Conservation (phyloP, 2,113 vertebrate species). For the Willisornis vidua region DNA sequence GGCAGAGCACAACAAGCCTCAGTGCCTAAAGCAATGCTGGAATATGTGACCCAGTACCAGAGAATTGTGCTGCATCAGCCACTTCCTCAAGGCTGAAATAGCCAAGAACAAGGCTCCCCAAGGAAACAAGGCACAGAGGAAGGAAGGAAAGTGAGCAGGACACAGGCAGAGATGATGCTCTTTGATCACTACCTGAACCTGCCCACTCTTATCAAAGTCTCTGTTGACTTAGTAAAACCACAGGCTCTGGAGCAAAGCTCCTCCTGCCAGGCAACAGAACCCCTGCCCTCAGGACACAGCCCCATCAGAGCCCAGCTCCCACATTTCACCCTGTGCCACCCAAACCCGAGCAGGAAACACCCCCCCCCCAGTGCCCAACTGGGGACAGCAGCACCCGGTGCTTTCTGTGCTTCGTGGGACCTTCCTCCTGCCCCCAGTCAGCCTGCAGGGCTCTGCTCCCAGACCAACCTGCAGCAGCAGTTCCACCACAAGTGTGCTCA, state of each 20-base stretch:
- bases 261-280: background rate
- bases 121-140: background rate
- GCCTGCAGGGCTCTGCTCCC: background rate
- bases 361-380: rapidly evolving
- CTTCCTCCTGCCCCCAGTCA: rapidly evolving
- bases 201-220: background rate
- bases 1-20: background rate
- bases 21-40: background rate
- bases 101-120: background rate
- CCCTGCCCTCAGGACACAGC: background rate
- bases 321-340: background rate
- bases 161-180: background rate
- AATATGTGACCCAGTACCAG: rapidly evolving
- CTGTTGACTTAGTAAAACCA: background rate
- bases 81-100: background rate
- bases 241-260: background rate
- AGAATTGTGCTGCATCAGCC: background rate
- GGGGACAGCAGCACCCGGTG: rapidly evolving
- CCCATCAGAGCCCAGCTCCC: background rate
- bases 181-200: background rate
- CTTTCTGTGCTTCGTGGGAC: rapidly evolving
- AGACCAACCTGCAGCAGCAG: background rate
- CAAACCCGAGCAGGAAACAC: background rate
- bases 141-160: background rate
- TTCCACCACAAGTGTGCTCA: background rate